Evolutionary conservation across 2,113 vertebrate genomes (phyloP), one percentile per base, ranked within the genome.

Genomic region (Pelecanoides urinatrix): DNA sequence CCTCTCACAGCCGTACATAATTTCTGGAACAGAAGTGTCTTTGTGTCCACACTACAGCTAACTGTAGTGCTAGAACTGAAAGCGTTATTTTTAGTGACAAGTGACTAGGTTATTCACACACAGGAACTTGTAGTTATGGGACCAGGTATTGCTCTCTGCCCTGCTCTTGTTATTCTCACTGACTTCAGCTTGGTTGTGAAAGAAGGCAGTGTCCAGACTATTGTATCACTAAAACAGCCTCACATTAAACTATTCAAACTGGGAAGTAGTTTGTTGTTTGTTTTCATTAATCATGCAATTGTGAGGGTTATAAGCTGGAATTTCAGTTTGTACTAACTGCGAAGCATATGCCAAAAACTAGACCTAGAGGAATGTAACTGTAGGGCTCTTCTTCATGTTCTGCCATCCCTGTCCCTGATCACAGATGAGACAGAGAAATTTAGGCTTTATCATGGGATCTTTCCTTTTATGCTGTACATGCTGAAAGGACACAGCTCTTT

Each of bases 401-500:
- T 97, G 90, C 92, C 95, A 94, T 96, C 66, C 36, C 20, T 94
- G 77, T 87, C 38, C 45, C 62, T 88, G 89, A 90, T 94, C 74
- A 80, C 63, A 92, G 65, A 77, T 83, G 91, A 96, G 62, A 95
- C 49, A 86, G 92, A 71, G 73, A 93, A 91, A 53, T 85, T 68
- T 58, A 78, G 67, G 73, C 89, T 90, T 79, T 11, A 50, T 38
- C 16, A 47, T 76, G 66, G 75, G 87, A 86, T 62, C 55, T 74
- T 96, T 91, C 82, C 89, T 96, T 94, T 94, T 52, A 62, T 88
- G 75, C 62, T 80, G 63, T 80, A 62, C 11, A 1, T 84, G 93
- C 85, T 93, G 62, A 94, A 96, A 86, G 63, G 74, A 96, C 89
- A 90, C 71, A 96, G 67, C 66, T 87, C 22, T 96, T 94, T 96